These are phyloP conservation scores for Diceros bicornis DNA, from an alignment of 2,797 vertebrate genomes.

Conservation along the genomic window DNA sequence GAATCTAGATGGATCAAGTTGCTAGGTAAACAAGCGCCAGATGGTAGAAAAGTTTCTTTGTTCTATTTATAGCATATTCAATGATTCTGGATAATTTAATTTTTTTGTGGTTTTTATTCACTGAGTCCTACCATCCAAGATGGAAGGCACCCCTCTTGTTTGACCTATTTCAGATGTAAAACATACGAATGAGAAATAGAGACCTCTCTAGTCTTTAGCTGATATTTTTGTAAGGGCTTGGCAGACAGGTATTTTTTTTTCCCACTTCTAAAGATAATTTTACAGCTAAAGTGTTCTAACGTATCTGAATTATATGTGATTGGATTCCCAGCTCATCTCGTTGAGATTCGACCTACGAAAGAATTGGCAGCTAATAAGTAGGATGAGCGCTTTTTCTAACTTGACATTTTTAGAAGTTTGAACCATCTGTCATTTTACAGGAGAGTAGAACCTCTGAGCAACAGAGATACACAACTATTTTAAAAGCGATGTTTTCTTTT, in stretches of 20 bases:
- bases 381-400: neutral
- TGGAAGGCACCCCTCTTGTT: neutral
- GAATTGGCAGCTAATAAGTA: neutral
- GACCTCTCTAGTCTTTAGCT: neutral
- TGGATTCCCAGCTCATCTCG: neutral
- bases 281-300: neutral
- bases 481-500: neutral
- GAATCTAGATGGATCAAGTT: neutral
- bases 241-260: neutral
- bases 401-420: constrained; percentile 39
- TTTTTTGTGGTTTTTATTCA: neutral
- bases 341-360: neutral
- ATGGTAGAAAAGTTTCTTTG: neutral
- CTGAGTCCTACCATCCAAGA: neutral
- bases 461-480: neutral
- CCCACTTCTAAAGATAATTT: neutral
- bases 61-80: neutral
- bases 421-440: constrained; percentile 7
- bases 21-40: neutral
- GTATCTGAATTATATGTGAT: neutral
- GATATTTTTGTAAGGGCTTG: neutral
- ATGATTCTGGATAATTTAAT: neutral
- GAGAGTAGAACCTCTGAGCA: neutral
- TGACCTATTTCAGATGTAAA: neutral
- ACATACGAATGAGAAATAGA: neutral